phyloP scores from a whole-genome alignment of 2,888 invertebrate genomes.

The Zygogramma bicolorata region DNA sequence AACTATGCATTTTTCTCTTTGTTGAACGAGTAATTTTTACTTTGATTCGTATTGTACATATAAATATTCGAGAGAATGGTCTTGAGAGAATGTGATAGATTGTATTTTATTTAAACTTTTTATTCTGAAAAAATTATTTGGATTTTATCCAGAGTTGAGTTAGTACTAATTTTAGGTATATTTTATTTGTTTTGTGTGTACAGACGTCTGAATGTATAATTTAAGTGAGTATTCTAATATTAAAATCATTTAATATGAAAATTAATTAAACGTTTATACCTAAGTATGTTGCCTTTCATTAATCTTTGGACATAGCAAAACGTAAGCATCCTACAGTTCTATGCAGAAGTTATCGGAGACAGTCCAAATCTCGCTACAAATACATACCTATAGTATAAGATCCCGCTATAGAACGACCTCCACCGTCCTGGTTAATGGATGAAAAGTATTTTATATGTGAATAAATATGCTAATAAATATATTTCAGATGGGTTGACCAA shows the following conservation, averaged over 20 bases:
- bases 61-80: slow-evolving; percentile 42
- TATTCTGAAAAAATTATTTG: slow-evolving; percentile 22
- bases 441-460: too few species aligned
- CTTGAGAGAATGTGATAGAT: slow-evolving; percentile 42
- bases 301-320: too few species aligned
- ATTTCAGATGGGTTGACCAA: too few species aligned
- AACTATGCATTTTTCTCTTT: background rate
- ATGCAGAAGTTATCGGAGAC: too few species aligned
- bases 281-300: slow-evolving; percentile 4
- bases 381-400: too few species aligned
- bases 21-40: slow-evolving; percentile 42
- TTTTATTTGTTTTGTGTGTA: slow-evolving; percentile 47
- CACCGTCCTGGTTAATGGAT: too few species aligned
- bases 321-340: too few species aligned
- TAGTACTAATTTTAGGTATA: slow-evolving; percentile 49
- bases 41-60: background rate
- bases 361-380: too few species aligned
- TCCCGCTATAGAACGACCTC: too few species aligned
- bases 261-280: slow-evolving; percentile 49
- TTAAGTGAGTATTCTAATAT: slow-evolving; percentile 44
- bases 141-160: slow-evolving; percentile 36
- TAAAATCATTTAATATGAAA: slow-evolving; percentile 47
- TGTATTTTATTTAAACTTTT: slow-evolving; percentile 36
- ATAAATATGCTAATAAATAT: too few species aligned
- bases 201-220: slow-evolving; percentile 47